These are phyloP conservation scores for Alexandromys fortis DNA, from an alignment of 2,113 vertebrate genomes.

Conservation along the genomic window DNA sequence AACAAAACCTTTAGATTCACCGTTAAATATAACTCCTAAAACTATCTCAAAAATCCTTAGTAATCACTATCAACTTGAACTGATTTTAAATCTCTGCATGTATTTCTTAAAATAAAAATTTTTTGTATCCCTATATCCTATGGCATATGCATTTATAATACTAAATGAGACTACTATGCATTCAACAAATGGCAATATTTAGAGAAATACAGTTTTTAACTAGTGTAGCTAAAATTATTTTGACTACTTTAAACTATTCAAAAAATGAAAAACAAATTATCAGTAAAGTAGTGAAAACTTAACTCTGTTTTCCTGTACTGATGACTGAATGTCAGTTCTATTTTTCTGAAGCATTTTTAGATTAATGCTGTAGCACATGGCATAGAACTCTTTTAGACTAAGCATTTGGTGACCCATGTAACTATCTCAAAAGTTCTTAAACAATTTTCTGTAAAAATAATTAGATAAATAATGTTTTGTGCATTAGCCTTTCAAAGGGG, in stretches of 20 bases:
- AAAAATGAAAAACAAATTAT: neutral
- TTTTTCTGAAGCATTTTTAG: slow-evolving; percentile 24
- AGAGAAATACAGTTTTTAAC: neutral
- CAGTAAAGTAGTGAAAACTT: neutral
- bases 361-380: neutral
- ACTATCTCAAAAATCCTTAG: neutral
- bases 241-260: neutral
- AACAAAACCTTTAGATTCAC: neutral
- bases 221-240: neutral
- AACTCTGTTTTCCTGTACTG: neutral
- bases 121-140: neutral
- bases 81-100: neutral
- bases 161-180: neutral
- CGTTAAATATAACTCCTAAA: neutral
- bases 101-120: slow-evolving; percentile 7
- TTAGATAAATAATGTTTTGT: slow-evolving; percentile 45
- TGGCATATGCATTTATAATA: neutral
- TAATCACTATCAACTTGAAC: neutral
- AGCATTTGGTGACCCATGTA: slow-evolving; percentile 42
- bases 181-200: neutral
- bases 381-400: neutral
- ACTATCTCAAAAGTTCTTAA: slow-evolving; percentile 55
- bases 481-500: slow-evolving; percentile 61
- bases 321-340: neutral
- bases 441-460: slow-evolving; percentile 7